Conservation (phyloP, 1,140 invertebrate species). For the Calephelis nemesis region DNA sequence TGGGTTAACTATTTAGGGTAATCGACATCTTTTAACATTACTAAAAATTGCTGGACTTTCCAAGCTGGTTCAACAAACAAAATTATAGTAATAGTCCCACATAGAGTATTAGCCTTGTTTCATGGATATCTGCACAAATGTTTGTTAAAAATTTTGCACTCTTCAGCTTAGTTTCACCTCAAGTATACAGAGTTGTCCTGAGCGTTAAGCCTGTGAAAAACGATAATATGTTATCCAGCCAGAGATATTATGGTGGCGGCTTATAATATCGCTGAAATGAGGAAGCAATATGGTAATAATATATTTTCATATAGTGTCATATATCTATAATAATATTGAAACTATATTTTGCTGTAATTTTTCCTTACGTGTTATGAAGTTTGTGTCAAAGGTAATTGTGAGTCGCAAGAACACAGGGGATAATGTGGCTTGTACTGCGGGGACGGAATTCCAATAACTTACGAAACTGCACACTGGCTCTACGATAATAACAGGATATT, state of each 20-base stretch:
- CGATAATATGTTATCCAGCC: slow-evolving; percentile 81
- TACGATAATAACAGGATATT: slow-evolving; percentile 10
- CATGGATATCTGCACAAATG: slow-evolving; percentile 84
- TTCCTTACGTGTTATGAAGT: slow-evolving; percentile 2
- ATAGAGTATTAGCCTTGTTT: slow-evolving; percentile 82
- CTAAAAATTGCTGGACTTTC: slow-evolving; percentile 83
- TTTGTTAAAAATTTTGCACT: slow-evolving; percentile 85
- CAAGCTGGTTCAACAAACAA: slow-evolving; percentile 83
- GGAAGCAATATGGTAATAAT: slow-evolving; percentile 83
- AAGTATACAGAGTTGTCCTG: slow-evolving; percentile 87
- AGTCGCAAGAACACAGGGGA: background rate
- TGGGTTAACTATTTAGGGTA: too few species aligned
- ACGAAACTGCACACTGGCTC: slow-evolving; percentile 8
- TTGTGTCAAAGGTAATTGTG: slow-evolving; percentile 1
- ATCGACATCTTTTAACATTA: too few species aligned
- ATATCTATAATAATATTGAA: too few species aligned
- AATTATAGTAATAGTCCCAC: slow-evolving; percentile 80
- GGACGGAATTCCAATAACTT: slow-evolving; percentile 15
- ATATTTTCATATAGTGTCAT: slow-evolving; percentile 81
- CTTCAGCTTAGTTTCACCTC: slow-evolving; percentile 87
- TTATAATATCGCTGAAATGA: slow-evolving; percentile 85
- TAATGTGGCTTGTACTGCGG: slow-evolving; percentile 15
- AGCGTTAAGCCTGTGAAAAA: slow-evolving; percentile 89
- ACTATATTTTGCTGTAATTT: background rate
- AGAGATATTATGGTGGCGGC: slow-evolving; percentile 86